Conservation (phyloP, 1,140 invertebrate genomes). For the Ostrea edulis region DNA sequence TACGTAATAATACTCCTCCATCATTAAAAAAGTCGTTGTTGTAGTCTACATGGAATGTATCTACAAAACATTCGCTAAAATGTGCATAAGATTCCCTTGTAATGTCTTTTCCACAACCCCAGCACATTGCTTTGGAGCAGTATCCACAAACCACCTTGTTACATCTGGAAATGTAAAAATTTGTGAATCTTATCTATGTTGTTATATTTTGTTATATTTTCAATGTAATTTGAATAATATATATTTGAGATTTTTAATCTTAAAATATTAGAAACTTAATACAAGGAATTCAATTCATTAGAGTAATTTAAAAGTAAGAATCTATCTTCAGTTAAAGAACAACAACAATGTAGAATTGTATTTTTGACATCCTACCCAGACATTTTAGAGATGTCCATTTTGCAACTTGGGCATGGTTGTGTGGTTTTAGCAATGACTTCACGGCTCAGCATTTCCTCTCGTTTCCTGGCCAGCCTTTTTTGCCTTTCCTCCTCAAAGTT, state of each 20-base stretch:
- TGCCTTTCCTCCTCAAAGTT: conserved; percentile 24
- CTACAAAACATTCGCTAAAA: conserved; percentile 46
- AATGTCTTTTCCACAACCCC: conserved; percentile 62
- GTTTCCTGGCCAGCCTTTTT: conserved; percentile 19
- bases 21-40: background rate
- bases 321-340: too few relatives aligned
- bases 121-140: conserved; percentile 64
- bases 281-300: too few relatives aligned
- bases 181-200: background rate
- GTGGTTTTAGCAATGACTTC: conserved; percentile 45
- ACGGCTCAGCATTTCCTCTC: conserved; percentile 47
- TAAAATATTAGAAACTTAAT: too few relatives aligned
- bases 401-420: conserved; percentile 60
- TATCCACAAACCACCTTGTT: conserved; percentile 66
- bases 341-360: too few relatives aligned
- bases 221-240: too few relatives aligned
- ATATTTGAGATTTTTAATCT: too few relatives aligned
- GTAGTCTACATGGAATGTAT: background rate
- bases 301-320: too few relatives aligned
- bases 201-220: background rate
- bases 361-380: conserved; percentile 57
- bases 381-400: conserved; percentile 60
- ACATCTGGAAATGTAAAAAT: conserved; percentile 60
- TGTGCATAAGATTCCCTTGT: conserved; percentile 61
- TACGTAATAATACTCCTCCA: background rate